These are phyloP conservation scores for Euphydryas editha DNA, from an alignment of 2,888 invertebrate genomes.

Conservation along the genomic window DNA sequence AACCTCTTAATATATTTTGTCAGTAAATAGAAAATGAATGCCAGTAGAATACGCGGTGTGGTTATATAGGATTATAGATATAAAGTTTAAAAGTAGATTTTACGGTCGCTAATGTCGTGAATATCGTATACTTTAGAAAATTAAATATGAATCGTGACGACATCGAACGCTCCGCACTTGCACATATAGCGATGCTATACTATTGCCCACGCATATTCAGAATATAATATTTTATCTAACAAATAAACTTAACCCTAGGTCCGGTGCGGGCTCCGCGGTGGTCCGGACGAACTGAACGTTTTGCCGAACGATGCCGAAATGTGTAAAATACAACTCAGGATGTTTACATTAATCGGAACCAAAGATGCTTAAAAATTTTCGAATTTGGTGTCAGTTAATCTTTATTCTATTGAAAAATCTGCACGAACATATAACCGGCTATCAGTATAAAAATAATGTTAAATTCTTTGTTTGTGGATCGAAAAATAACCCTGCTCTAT, in stretches of 20 bases:
- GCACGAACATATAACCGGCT: constrained; percentile 81
- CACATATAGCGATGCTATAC: constrained; percentile 42
- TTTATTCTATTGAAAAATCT: constrained; percentile 74
- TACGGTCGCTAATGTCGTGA: constrained; percentile 41
- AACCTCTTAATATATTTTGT: constrained; percentile 34
- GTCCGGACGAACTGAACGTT: constrained; percentile 71
- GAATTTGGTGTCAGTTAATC: constrained; percentile 69
- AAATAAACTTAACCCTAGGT: constrained; percentile 81
- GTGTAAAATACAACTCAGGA: constrained; percentile 70
- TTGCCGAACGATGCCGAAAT: constrained; percentile 75
- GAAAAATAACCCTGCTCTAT: constrained; percentile 84
- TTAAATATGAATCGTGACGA: constrained; percentile 32
- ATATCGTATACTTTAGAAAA: constrained; percentile 41
- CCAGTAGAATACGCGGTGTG: constrained; percentile 43
- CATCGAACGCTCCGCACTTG: constrained; percentile 57
- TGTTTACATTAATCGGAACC: constrained; percentile 70
- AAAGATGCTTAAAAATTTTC: constrained; percentile 74
- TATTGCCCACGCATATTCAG: constrained; percentile 67
- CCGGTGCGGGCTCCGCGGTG: constrained; percentile 54
- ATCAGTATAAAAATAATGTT: constrained; percentile 83
- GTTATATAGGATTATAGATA: constrained; percentile 45
- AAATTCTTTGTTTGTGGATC: constrained; percentile 81
- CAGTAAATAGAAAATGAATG: constrained; percentile 42
- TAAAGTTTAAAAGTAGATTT: constrained; percentile 40
- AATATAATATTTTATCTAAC: constrained; percentile 77